These are phyloP conservation scores for Chymomyza fuscimana DNA, from an alignment of 2,888 invertebrate species.

Conservation along the genomic window DNA sequence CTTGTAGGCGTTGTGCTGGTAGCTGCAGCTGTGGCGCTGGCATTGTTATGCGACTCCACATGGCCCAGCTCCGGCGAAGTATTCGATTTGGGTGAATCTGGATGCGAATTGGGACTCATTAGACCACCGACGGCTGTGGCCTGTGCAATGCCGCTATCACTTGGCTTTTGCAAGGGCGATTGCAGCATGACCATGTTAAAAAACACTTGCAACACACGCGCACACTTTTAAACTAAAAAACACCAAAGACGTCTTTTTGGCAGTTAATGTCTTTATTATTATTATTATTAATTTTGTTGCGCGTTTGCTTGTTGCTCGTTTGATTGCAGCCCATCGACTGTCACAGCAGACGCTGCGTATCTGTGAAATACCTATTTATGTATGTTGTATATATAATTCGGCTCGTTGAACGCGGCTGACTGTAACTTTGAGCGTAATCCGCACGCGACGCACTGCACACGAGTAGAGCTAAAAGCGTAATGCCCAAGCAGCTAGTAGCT, in stretches of 20 bases:
- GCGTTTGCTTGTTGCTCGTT: slow-evolving; percentile 66
- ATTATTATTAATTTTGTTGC: slow-evolving; percentile 22
- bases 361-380: slow-evolving; percentile 6
- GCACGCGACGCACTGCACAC: slow-evolving; percentile 51
- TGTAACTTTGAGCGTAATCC: slow-evolving; percentile 61
- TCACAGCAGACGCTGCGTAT: slow-evolving; percentile 48
- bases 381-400: slow-evolving; percentile 40
- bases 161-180: slow-evolving; percentile 73
- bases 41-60: slow-evolving; percentile 8
- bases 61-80: slow-evolving; percentile 71
- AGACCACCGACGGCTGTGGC: slow-evolving; percentile 70
- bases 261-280: not conserved
- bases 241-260: slow-evolving; percentile 13
- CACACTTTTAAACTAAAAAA: not conserved
- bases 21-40: slow-evolving; percentile 31
- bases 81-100: slow-evolving; percentile 79
- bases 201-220: slow-evolving; percentile 15
- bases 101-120: slow-evolving; percentile 78
- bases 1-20: slow-evolving; percentile 17
- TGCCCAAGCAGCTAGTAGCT: slow-evolving; percentile 22
- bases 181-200: slow-evolving; percentile 80
- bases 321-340: slow-evolving; percentile 77
- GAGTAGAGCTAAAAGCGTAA: slow-evolving; percentile 57
- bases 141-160: slow-evolving; percentile 54
- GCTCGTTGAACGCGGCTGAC: slow-evolving; percentile 37